Base-by-base conservation (phyloP, 2,888 invertebrate genomes). In the Plebejus argus region DNA sequence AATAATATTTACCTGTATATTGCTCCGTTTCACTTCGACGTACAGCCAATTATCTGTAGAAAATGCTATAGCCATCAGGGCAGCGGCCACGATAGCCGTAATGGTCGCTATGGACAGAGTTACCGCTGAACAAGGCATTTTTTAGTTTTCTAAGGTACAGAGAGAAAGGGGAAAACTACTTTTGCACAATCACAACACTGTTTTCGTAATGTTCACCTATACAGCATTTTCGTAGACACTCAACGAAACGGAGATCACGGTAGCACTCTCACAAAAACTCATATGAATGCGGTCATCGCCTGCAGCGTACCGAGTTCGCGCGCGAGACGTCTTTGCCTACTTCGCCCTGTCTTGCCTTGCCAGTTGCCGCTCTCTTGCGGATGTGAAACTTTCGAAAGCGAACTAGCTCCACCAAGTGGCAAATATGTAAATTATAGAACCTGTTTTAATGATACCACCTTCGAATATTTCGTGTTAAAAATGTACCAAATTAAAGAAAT, bases 11-110 rank as follows among this genome's bases (percentile, higher is more conserved):
- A 98, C 98, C 97, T 98, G 97, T 88, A 98, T 98, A 90, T 96
- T 96, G 86, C 96, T 96, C 88, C 98, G 96, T 91, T 97, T 97
- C 84, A 99, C 99, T 95, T 98, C 98, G 86, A 98, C 97, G 90
- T 97, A 97, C 86, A 98, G 95, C 99, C 99, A 99, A 95, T 99
- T 99, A 95, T 99, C 99, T 89, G 99, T 98, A 85, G 98, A 97
- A 94, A 99, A 98, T 86, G 98, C 98, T 91, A 99, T 98, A 86
- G 98, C 97, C 91, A 99, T 96, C 88, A 99, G 95, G 82, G 98
- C 98, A 88, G 98, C 97, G 86, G 98, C 98, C 89, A 99, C 97
- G 91, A 99, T 98, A 89, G 98, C 98, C 90, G 98, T 97, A 93
- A 99, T 98, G 88, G 99, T 98, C 86, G 98, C 98, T 94, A 99